phyloP scores from a whole-genome alignment of 2,888 invertebrate genomes.

The Lymantria monacha region DNA sequence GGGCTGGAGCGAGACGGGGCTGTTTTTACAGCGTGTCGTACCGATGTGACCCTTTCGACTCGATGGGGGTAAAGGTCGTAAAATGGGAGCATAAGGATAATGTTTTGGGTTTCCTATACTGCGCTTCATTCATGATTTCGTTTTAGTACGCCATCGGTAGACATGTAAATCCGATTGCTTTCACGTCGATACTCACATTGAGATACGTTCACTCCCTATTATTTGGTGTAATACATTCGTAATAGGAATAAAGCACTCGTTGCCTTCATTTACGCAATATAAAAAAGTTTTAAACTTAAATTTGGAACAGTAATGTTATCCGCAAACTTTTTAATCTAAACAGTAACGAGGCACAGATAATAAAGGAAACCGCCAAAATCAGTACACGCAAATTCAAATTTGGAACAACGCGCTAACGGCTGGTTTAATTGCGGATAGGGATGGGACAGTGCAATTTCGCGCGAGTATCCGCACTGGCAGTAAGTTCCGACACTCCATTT shows the following conservation, averaged over 20 bases:
- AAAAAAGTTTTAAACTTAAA: constrained; percentile 10
- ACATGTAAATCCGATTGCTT: constrained; percentile 81
- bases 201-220: constrained; percentile 59
- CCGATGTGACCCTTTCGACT: constrained; percentile 77
- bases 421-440: constrained; percentile 68
- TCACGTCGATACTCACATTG: constrained; percentile 67
- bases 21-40: constrained; percentile 74
- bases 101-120: constrained; percentile 81
- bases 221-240: constrained; percentile 70
- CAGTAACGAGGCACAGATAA: constrained; percentile 33
- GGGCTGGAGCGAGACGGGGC: constrained; percentile 60
- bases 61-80: constrained; percentile 82
- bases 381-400: constrained; percentile 62
- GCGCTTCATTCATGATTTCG: constrained; percentile 82
- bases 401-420: constrained; percentile 62
- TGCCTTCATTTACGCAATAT: constrained; percentile 11
- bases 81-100: constrained; percentile 83
- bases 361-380: constrained; percentile 37
- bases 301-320: constrained; percentile 11
- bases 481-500: constrained; percentile 74
- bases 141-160: constrained; percentile 76
- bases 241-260: constrained; percentile 52
- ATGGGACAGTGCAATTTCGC: constrained; percentile 45
- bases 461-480: constrained; percentile 43
- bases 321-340: constrained; percentile 29